Evolutionary conservation across 1,140 invertebrate species (phyloP).

Genomic region (Trachymyrmex septentrionalis): DNA sequence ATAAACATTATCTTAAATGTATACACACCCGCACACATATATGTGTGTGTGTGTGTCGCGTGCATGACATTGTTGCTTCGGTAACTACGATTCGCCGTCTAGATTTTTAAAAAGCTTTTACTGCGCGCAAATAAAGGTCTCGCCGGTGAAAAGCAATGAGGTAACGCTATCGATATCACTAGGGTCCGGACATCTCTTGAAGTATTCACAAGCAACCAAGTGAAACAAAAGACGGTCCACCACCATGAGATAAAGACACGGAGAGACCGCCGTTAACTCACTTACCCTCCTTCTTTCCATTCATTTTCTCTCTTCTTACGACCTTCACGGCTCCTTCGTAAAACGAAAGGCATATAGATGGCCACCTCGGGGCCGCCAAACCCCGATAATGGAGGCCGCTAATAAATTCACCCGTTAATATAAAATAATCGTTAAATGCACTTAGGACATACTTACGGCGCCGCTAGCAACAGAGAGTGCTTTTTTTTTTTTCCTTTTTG

Average conservation of each 20-base stretch:
- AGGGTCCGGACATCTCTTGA: slow-evolving; percentile 60
- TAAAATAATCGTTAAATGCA: slow-evolving; percentile 87
- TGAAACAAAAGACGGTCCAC: slow-evolving; percentile 72
- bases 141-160: slow-evolving; percentile 7
- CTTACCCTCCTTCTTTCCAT: slow-evolving; percentile 53
- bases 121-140: slow-evolving; percentile 47
- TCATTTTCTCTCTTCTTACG: slow-evolving; percentile 55
- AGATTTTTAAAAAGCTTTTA: slow-evolving; percentile 33
- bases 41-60: too few relatives aligned
- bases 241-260: slow-evolving; percentile 72
- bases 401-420: slow-evolving; percentile 86
- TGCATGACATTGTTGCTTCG: slow-evolving; percentile 3
- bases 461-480: slow-evolving; percentile 78
- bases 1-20: neutral
- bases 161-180: slow-evolving; percentile 62
- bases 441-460: slow-evolving; percentile 84
- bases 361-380: slow-evolving; percentile 76
- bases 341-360: slow-evolving; percentile 77
- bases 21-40: neutral
- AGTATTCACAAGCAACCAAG: slow-evolving; percentile 73
- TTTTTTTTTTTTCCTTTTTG: slow-evolving; percentile 81
- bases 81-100: neutral
- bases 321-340: slow-evolving; percentile 48
- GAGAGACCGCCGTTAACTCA: slow-evolving; percentile 64
- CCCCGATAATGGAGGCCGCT: slow-evolving; percentile 84